These are phyloP conservation scores for Odontothrips loti DNA, from an alignment of 2,888 invertebrate genomes.

Conservation along the genomic window DNA sequence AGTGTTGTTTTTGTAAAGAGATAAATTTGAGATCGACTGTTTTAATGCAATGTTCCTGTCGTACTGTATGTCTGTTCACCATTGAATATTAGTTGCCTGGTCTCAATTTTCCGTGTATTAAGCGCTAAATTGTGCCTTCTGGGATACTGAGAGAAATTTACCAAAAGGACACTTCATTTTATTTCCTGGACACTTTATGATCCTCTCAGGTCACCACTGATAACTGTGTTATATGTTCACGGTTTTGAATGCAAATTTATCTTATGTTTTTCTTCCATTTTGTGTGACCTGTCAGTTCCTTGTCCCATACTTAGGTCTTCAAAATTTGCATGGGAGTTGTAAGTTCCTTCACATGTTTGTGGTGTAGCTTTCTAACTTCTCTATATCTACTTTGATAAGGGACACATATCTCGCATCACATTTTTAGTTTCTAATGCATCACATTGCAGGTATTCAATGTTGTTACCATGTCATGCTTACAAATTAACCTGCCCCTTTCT, in stretches of 20 bases:
- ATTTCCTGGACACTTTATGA: no score
- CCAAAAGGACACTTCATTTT: no score
- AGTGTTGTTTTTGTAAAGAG: background rate
- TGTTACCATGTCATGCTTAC: background rate
- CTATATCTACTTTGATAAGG: background rate
- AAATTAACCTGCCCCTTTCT: background rate
- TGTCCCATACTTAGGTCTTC: background rate
- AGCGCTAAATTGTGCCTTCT: no score
- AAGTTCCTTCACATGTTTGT: background rate
- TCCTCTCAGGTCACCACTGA: no score
- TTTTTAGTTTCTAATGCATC: background rate
- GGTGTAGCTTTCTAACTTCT: background rate
- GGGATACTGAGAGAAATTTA: no score
- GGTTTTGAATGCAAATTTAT: background rate
- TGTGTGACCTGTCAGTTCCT: background rate
- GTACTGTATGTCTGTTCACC: no score
- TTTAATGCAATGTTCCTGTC: no score
- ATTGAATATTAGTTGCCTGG: no score
- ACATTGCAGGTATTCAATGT: background rate
- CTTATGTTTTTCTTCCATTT: background rate
- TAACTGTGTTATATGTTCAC: background rate
- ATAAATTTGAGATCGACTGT: no score
- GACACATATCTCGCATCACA: background rate
- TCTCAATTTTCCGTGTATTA: no score
- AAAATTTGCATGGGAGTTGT: no score